phyloP scores from a whole-genome alignment of 2,888 invertebrate genomes.

The Theodoxus fluviatilis region DNA sequence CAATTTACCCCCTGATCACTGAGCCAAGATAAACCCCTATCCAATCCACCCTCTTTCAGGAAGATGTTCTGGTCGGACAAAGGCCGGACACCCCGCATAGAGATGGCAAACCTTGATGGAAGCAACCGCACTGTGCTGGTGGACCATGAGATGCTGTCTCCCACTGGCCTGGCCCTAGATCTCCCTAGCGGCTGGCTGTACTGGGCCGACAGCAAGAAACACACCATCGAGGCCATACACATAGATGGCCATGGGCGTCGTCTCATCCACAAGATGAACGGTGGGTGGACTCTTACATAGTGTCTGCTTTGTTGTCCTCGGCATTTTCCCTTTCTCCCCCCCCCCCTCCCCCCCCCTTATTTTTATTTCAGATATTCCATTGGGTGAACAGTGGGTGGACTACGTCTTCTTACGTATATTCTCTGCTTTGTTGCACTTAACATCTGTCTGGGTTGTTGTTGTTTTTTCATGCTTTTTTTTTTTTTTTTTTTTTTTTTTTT shows the following conservation, averaged over 20 bases:
- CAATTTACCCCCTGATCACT: no score
- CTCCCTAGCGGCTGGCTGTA: slow-evolving; percentile 79
- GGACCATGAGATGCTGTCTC: slow-evolving; percentile 68
- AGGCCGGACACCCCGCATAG: slow-evolving; percentile 46
- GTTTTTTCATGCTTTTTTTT: no score
- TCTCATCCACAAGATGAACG: slow-evolving; percentile 37
- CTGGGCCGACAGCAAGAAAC: slow-evolving; percentile 80
- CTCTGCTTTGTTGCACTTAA: slow-evolving; percentile 26
- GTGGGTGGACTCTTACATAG: slow-evolving; percentile 3
- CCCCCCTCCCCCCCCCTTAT: neutral
- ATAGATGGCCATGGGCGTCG: slow-evolving; percentile 44
- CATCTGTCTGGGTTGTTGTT: no score
- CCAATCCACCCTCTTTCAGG: slow-evolving; percentile 62
- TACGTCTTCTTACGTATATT: no score
- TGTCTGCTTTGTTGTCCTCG: neutral
- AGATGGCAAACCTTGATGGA: slow-evolving; percentile 51
- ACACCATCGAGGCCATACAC: slow-evolving; percentile 46
- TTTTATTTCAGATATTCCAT: no score
- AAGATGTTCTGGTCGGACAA: slow-evolving; percentile 80
- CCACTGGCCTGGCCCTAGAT: slow-evolving; percentile 79
- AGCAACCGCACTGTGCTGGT: slow-evolving; percentile 41
- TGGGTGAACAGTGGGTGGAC: no score
- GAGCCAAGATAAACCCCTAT: no score
- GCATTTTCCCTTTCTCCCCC: neutral
- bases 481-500: no score